Base-by-base conservation (phyloP, 1,140 invertebrate genomes). In the Nebria ingens region DNA sequence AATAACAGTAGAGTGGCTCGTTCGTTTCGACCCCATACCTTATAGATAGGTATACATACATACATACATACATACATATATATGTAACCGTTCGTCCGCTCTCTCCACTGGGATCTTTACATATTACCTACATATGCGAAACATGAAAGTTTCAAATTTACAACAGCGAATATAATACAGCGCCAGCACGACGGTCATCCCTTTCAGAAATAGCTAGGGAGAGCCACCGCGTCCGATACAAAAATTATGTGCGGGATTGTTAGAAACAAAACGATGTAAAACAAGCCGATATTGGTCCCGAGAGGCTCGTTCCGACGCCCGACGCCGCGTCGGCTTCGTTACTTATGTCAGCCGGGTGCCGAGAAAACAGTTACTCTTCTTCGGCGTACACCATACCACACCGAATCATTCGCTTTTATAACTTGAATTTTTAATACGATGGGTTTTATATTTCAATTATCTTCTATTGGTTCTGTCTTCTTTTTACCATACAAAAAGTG, bases 191-290 rank as follows among this genome's bases (percentile, higher is more conserved):
- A 22, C 6, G 40, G 40, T 45, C 6, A 45, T 11, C 17, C 40
- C 40, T 17, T 12, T 45, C 6, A 17, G 9, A 34, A 9, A 45
- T 4, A 9, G 40, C 40, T 34, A 34, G 25, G 25, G 25, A n/a
- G 25, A 34, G 25, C 40, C 3, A 6, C 40, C 9, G 9, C 40
- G 15, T 45, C 58, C 59, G 60, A 62, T 60, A 58, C 54, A 61
- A 65, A 65, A 69, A 62, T 68, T 68, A 71, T 70, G 64, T 59
- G 51, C 61, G 57, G 64, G 68, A 69, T 71, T 71, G 69, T 72
- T 69, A 70, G 68, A 70, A n/a, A 72, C 69, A 71, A 71, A 72
- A 71, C 68, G 68, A 68, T 67, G 71, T 71, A 71, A 72, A 71
- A 72, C 69, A 70, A 72, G 65, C 62, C 66, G 62, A 62, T 68